Conservation (phyloP, 1,140 invertebrate species). For the Aphelenchoides besseyi region DNA sequence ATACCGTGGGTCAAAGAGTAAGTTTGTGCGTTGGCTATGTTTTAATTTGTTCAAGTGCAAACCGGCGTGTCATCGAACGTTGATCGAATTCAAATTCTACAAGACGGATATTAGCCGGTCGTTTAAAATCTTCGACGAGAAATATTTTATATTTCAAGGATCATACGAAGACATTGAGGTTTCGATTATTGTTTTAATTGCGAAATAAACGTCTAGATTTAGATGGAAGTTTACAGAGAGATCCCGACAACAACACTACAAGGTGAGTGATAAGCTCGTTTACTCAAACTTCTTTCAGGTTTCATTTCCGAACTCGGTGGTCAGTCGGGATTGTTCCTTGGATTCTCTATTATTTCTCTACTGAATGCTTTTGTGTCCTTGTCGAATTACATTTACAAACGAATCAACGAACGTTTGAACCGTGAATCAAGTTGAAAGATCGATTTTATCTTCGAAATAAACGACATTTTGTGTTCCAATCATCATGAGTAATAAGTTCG, state of each 20-base stretch:
- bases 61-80: background rate
- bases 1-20: background rate
- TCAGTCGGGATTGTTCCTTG: conserved; percentile 25
- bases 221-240: conserved; percentile 24
- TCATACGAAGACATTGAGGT: conserved; percentile 6
- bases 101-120: conserved; percentile 6
- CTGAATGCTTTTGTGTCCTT: conserved; percentile 7
- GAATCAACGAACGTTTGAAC: background rate
- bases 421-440: background rate
- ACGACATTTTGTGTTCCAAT: too few relatives aligned
- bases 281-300: too few relatives aligned
- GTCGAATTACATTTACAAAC: background rate
- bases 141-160: conserved; percentile 1
- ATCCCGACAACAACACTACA: conserved; percentile 23
- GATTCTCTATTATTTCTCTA: conserved; percentile 26
- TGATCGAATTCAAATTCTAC: conserved; percentile 13
- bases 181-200: background rate
- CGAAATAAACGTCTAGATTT: background rate
- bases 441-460: background rate
- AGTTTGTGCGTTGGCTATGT: background rate
- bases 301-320: conserved; percentile 27
- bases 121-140: background rate
- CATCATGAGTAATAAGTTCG: too few relatives aligned
- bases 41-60: background rate
- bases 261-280: too few relatives aligned